Base-by-base conservation (phyloP, 2,888 invertebrate species). In the Drosophila putrida region DNA sequence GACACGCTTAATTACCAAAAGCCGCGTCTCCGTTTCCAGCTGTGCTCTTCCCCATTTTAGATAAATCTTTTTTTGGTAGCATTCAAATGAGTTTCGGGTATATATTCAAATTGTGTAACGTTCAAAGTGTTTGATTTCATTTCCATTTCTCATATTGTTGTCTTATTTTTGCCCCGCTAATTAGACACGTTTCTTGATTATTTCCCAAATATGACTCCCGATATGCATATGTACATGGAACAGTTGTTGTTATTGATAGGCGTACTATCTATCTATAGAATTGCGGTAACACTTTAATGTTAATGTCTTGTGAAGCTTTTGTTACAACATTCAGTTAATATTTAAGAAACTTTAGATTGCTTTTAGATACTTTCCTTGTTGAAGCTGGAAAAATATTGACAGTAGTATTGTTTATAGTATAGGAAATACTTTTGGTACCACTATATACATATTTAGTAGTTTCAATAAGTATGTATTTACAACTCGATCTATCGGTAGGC, bases 1-100 rank as follows among this genome's bases (percentile, higher is more conserved):
- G 71, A 73, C 67, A 75, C 58, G 77, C 85, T 76, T 88, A 84
- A 86, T 89, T 89, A 84, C 75, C 72, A 53, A 66, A 51, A 65
- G 62, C 72, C 60, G 71, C 58, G 54, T 70, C 66, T 73, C 66
- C 62, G 65, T 60, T 75, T 75, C 70, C 75, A 70, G 77, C 71
- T 84, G 70, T 66, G 68, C 55, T 15, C 41, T 49, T 35, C 35
- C 20, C n/a, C n/a, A n/a, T 51, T 61, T 70, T 39, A 66, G 72
- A 81, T 76, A 75, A 77, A 76, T 79, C 72, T 78, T 57, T 86
- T 75, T 76, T 76, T 63, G 43, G 62, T 73, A 71, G 47, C 58
- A 50, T 38, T 39, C 27, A 15, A 53, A 15, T 35, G 47, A 35
- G 62, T 60, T 55, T 61, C 31, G 59, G 51, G 39, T 74, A 20